Base-by-base conservation (phyloP, 2,888 invertebrate genomes). In the Cantharis nigra region DNA sequence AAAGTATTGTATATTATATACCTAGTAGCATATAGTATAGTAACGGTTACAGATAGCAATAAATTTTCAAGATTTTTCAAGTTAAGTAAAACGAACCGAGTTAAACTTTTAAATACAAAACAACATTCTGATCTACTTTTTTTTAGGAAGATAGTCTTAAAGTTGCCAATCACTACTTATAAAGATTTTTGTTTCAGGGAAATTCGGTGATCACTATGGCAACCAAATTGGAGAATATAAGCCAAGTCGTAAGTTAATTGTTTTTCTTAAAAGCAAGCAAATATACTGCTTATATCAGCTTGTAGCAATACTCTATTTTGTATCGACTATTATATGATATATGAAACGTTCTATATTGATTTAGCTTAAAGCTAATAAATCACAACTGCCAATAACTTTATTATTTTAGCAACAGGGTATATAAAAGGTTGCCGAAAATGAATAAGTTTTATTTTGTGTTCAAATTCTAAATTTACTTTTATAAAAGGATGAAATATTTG, bases 331-430 rank as follows among this genome's bases (percentile, higher is more conserved):
- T 80, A 72, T 79, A 75, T 83, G 84, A 84, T 85, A 83, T 84
- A 85, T 85, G 85, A 84, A 83, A 85, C 83, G 82, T 80, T 78
- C 80, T 81, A 82, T 86, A 86, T 86, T 85, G 85, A 86, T 86
- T 85, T 82, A 83, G 83, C 83, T 84, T 76, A 80, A 78, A 80
- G 80, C 83, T 83, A 85, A 86, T 86, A 86, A 86, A 86, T 86
- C 86, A 86, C 78, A 83, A 76, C 85, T 86, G 86, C 85, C 86
- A 82, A 85, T 86, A 85, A 83, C 83, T 86, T 85, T 85, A 86
- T 86, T 86, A 85, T 86, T 85, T 85, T 83, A 79, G 79, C 72
- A 79, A 77, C 75, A 70, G 77, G 71, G 77, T 76, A 76, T 75
- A 78, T 78, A 78, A 78, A 75, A 71, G 18, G 65, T 20, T 67